phyloP scores from a whole-genome alignment of 2,113 vertebrate genomes.

The Chauna torquata region DNA sequence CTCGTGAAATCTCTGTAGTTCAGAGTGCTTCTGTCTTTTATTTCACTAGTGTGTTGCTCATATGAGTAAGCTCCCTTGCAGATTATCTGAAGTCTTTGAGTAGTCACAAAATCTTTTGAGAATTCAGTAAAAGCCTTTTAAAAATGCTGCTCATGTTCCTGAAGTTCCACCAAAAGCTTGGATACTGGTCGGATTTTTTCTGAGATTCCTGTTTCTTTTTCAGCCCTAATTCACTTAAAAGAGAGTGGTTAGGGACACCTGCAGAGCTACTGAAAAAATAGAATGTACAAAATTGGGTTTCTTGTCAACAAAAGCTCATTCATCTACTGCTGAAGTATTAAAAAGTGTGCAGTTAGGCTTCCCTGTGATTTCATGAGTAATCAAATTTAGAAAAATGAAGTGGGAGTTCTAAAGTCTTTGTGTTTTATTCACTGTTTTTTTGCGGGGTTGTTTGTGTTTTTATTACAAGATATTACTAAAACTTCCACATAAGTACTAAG shows the following conservation, averaged over 20 bases:
- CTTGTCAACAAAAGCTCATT: background rate
- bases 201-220: background rate
- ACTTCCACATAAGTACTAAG: background rate
- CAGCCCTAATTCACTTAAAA: background rate
- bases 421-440: background rate
- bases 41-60: background rate
- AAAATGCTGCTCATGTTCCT: background rate
- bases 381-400: background rate
- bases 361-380: background rate
- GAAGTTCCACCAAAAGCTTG: background rate
- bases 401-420: background rate
- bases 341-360: background rate
- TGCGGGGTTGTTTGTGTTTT: background rate
- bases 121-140: background rate
- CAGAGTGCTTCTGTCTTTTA: background rate
- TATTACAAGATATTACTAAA: background rate
- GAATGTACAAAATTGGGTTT: background rate
- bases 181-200: background rate
- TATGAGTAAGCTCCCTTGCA: background rate
- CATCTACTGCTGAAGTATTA: background rate
- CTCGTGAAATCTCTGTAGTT: background rate
- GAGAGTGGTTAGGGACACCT: background rate
- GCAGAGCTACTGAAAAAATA: background rate
- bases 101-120: background rate
- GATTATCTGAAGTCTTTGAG: background rate